Conservation (phyloP, 2,797 vertebrate species). For the Menidia menidia region DNA sequence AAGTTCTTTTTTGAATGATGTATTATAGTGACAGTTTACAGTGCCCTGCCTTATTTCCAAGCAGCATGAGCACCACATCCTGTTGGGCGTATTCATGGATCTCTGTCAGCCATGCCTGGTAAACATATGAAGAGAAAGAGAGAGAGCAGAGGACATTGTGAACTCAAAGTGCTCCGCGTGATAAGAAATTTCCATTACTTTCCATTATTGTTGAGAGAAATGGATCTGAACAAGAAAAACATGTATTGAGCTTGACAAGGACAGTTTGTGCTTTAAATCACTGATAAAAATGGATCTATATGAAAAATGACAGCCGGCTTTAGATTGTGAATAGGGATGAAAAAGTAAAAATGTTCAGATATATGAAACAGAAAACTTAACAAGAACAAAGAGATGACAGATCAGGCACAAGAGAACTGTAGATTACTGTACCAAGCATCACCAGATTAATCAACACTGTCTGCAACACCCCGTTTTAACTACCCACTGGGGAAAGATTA, state of each 20-base stretch:
- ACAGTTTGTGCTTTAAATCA: conserved; percentile 43
- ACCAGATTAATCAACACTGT: conserved; percentile 38
- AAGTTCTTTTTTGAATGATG: neutral
- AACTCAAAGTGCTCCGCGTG: neutral
- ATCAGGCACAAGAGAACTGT: conserved; percentile 7
- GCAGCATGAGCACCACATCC: conserved; percentile 92
- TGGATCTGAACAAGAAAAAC: conserved; percentile 16
- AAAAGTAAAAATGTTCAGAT: neutral
- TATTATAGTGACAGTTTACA: neutral
- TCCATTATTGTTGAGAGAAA: conserved; percentile 6
- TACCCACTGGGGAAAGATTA: conserved; percentile 11
- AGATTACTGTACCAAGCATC: conserved; percentile 1
- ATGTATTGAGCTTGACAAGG: conserved; percentile 42
- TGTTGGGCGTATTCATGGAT: conserved; percentile 93
- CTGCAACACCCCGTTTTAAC: conserved; percentile 27
- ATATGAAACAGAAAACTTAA: neutral
- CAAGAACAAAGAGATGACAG: conserved; percentile 35
- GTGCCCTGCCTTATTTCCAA: conserved; percentile 91
- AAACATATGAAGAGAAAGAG: conserved; percentile 32
- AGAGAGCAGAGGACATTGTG: conserved; percentile 4
- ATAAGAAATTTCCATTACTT: conserved; percentile 2
- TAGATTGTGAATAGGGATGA: conserved; percentile 29
- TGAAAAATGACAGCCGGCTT: conserved; percentile 17
- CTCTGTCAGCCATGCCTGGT: conserved; percentile 93
- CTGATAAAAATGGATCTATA: conserved; percentile 23